Evolutionary conservation across 2,888 invertebrate species (phyloP), one percentile per base, ranked within the genome.

Genomic region (Caradrina clavipalpis): DNA sequence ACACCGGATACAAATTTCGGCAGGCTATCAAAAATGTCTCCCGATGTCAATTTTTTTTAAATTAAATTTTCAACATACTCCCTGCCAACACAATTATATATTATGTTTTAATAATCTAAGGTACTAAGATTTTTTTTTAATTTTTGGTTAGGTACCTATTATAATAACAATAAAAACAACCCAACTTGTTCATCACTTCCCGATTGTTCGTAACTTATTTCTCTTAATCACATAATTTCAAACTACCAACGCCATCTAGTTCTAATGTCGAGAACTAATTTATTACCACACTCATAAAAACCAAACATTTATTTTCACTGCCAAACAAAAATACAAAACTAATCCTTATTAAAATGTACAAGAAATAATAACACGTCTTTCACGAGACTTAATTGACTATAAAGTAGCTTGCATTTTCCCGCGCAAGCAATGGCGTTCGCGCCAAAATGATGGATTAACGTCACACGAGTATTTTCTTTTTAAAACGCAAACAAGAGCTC

Each of bases 361-460:
- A 76, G 56, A 73, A 81, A 70, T 80, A 77, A 77, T 80, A 83
- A 72, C 63, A 73, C 77, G 57, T 76, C 81, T 70, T 80, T 80
- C 74, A 73, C 55, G 64, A 39, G 51, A 73, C 69, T 61, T 79
- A 82, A 80, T 82, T 78, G 74, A 80, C 74, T 80, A 78, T 73
- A 74, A 74, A 80, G 79, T 65, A 68, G 79, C 79, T 74, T 78
- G 79, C 83, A 81, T 84, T 84, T 86, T 84, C 80, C 81, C 84
- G 82, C 80, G 63, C 78, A 66, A 78, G 75, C 80, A 79, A 81
- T 84, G 82, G 83, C 81, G 81, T 76, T 81, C 80, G 81, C 81
- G 84, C 84, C 83, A 79, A 84, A 81, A 91, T 95, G 95, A 95
- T 95, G 95, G 95, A 95, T 95, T 94, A 95, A 90, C 92, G 94